These are phyloP conservation scores for Steromphala cineraria DNA, from an alignment of 2,888 invertebrate genomes.

Conservation along the genomic window DNA sequence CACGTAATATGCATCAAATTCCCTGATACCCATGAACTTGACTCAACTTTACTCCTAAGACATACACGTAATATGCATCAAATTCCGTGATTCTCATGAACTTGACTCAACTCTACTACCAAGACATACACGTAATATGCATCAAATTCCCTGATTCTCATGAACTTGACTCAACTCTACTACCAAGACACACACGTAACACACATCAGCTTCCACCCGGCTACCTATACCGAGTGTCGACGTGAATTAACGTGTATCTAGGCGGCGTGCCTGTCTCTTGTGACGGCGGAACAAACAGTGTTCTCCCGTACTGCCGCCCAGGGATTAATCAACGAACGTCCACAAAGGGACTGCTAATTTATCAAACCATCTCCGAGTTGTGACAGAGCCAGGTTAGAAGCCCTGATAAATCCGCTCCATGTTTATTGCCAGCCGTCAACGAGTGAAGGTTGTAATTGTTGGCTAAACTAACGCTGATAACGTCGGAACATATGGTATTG, in stretches of 20 bases:
- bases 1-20: no score
- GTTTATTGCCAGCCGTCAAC: not conserved
- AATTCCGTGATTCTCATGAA: no score
- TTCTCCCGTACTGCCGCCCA: not conserved
- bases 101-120: no score
- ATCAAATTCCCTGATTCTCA: no score
- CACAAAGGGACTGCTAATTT: not conserved
- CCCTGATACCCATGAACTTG: no score
- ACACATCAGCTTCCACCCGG: no score
- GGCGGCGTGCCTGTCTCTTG: not conserved
- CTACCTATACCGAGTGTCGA: not conserved
- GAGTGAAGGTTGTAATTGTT: not conserved
- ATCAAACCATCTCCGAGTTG: not conserved
- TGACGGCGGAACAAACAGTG: constrained; percentile 6
- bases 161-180: no score
- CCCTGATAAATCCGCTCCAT: not conserved
- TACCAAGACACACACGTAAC: no score
- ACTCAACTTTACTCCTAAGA: no score
- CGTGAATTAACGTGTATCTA: not conserved
- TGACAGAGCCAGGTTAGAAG: not conserved
- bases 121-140: no score
- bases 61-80: no score
- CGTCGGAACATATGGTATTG: not conserved
- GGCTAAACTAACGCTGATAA: not conserved
- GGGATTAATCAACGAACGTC: constrained; percentile 3